Percentiles rank a stretch among this genome's conserved stretches.
Evolutionary conservation across 2,113 vertebrate genomes (phyloP).

Genomic region (Pelmatolapia mariae): DNA sequence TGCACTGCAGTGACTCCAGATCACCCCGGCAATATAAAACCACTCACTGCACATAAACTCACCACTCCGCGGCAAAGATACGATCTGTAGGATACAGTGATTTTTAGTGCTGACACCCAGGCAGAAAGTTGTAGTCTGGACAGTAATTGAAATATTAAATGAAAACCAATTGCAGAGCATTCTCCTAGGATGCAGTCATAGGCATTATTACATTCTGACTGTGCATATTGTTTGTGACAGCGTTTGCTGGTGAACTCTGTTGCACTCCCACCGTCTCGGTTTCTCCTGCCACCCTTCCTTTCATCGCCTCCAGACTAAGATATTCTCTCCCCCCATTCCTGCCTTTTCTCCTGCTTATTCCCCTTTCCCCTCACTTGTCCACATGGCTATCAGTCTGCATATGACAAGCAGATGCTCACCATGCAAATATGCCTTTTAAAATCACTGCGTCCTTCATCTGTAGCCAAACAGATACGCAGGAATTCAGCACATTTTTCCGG

Average conservation of each 20-base stretch:
- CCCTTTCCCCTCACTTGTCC: background rate
- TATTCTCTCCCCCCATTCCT: background rate
- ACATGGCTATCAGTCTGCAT: slow-evolving; percentile 22
- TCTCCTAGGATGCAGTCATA: slow-evolving; percentile 35
- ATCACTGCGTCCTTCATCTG: slow-evolving; percentile 47
- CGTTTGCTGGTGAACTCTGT: background rate
- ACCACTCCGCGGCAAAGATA: background rate
- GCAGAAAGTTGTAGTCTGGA: background rate
- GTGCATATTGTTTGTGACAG: slow-evolving; percentile 37
- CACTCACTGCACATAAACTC: background rate
- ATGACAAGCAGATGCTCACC: slow-evolving; percentile 58
- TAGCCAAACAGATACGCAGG: slow-evolving; percentile 38
- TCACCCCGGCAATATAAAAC: background rate
- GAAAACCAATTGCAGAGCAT: slow-evolving; percentile 38
- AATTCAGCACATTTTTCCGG: slow-evolving; percentile 46
- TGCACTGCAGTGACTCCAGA: background rate
- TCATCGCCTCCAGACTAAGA: background rate
- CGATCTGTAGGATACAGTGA: background rate
- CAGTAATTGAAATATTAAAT: slow-evolving; percentile 57
- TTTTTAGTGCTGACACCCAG: slow-evolving; percentile 7
- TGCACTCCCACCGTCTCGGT: background rate
- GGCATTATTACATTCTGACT: slow-evolving; percentile 13
- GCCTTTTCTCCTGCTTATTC: background rate
- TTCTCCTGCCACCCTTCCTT: background rate
- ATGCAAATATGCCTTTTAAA: slow-evolving; percentile 36